Evolutionary conservation across 2,797 vertebrate genomes (phyloP), one percentile per base, ranked within the genome.

Genomic region (Argentina silus): DNA sequence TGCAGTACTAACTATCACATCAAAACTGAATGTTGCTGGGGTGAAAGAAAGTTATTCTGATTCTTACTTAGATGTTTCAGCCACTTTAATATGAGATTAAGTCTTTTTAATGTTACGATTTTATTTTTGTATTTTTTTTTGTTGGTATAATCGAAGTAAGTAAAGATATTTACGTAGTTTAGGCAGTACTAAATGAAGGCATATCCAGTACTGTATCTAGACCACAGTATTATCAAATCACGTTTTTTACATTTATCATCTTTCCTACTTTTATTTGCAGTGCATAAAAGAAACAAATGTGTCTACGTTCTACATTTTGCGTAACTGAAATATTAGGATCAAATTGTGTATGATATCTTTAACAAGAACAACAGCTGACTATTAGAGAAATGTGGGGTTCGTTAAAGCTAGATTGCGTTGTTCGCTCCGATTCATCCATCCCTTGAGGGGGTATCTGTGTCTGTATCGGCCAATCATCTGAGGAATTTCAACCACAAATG

Each of bases 51-150:
- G 78, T 81, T 82, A 76, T 73, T 5, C 57, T 74, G 82, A 87
- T 77, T 83, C 74, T 67, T 36, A 19, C 68, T 60, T 47, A 84
- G 78, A 81, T 86, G 73, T 87, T 88, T 90, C 87, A 93, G 91
- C 86, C 88, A 91, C 89, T 93, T 93, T 91, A 90, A 86, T 83
- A 85, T 85, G 78, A 87, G 73, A 87, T 83, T 36, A 2, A 4
- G 62, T 47, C 9, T 64, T 64, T 64, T 47, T 47, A 17, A 8
- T 86, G 72, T 79, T 77, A 83, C 78, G 81, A 45, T 83, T 88
- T 87, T 91, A 83, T 89, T 90, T 91, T 89, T 92, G 67, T 91
- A 90, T 82, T 81, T 85, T 87, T 76, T 79, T 83, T 87, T n/a
- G n/a, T n/a, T n/a, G n/a, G 50, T 65, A 71, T 61, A 86, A 87